Percentiles rank a stretch among this genome's conserved stretches.
phyloP scores from a whole-genome alignment of 2,888 invertebrate genomes.

The Rhaphigaster nebulosa region DNA sequence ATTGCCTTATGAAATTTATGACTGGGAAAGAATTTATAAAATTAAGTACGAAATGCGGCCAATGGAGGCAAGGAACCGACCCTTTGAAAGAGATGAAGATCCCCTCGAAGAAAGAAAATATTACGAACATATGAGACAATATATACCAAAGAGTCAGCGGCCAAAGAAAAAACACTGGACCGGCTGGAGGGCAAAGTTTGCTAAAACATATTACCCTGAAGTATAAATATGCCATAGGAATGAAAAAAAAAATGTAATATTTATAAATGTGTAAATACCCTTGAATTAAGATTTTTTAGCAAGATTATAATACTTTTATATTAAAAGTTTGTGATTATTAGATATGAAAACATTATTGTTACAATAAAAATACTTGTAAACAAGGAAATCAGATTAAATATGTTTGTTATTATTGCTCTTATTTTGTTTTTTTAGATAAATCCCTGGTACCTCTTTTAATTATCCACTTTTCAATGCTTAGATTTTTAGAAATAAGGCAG shows the following conservation, averaged over 20 bases:
- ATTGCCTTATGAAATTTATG: conserved; percentile 78
- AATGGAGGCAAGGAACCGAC: conserved; percentile 78
- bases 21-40: conserved; percentile 89
- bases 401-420: not conserved
- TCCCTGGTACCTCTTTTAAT: not conserved
- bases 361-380: not conserved
- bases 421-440: not conserved
- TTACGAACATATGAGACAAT: conserved; percentile 77
- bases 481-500: no score
- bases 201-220: conserved; percentile 66
- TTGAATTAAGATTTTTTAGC: conserved; percentile 2
- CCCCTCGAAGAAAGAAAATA: conserved; percentile 75
- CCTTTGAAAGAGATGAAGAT: conserved; percentile 78
- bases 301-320: conserved; percentile 39
- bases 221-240: not conserved
- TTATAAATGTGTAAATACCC: conserved; percentile 48
- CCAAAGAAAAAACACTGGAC: conserved; percentile 74
- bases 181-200: conserved; percentile 73
- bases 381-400: not conserved
- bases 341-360: not conserved
- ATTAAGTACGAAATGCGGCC: conserved; percentile 78
- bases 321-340: conserved; percentile 3
- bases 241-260: not conserved
- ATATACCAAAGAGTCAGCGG: conserved; percentile 79
- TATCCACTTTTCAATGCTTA: no score